Conservation (phyloP, 2,797 vertebrate species). For the Melanotaenia boesemani region DNA sequence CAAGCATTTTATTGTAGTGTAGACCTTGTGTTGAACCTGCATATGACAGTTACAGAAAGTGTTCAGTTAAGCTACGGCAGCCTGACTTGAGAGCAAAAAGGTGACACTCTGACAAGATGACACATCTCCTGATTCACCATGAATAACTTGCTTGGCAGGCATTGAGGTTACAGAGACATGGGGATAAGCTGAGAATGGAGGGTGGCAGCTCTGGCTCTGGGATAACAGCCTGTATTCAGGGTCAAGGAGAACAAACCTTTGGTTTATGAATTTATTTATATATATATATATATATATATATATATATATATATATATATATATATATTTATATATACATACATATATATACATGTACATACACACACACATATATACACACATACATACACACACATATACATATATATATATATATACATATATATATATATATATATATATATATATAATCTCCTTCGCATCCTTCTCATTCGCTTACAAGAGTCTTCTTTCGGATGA, state of each 20-base stretch:
- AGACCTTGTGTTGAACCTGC: too few species aligned
- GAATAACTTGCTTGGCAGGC: constrained; percentile 55
- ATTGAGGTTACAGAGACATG: constrained; percentile 40
- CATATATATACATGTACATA: neutral
- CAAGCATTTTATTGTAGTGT: too few species aligned
- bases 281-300: neutral
- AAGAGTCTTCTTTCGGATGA: too few species aligned
- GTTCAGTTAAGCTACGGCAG: constrained; percentile 32
- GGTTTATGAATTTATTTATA: constrained; percentile 24
- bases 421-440: neutral
- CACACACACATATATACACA: too few species aligned
- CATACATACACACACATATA: too few species aligned
- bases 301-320: neutral
- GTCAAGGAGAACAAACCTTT: constrained; percentile 18
- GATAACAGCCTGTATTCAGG: constrained; percentile 16
- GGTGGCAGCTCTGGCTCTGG: constrained; percentile 21
- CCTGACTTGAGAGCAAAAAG: constrained; percentile 35
- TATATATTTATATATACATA: too few species aligned
- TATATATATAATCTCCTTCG: too few species aligned
- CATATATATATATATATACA: too few species aligned
- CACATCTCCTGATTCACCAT: constrained; percentile 52
- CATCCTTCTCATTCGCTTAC: constrained; percentile 40
- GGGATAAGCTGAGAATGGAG: constrained; percentile 38
- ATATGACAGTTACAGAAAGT: constrained; percentile 19
- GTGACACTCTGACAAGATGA: constrained; percentile 51